Evolutionary conservation across 2,797 vertebrate genomes (phyloP).

Genomic region (Coendou prehensilis): DNA sequence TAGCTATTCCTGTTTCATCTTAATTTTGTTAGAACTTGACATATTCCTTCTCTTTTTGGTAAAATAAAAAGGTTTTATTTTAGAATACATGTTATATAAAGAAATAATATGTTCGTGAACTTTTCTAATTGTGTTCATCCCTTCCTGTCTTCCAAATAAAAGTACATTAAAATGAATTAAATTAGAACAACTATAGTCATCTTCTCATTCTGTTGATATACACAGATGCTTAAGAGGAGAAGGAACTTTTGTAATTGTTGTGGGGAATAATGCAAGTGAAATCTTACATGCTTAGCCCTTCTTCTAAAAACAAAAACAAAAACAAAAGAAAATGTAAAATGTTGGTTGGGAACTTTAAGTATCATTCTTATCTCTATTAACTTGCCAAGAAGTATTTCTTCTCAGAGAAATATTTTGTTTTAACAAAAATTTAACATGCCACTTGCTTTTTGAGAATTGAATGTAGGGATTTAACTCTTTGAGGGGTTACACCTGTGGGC

Average conservation of each 20-base stretch:
- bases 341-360: neutral
- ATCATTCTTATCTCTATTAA: neutral
- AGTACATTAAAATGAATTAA: neutral
- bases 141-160: neutral
- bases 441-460: neutral
- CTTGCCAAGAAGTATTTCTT: neutral
- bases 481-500: conserved; percentile 75
- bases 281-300: conserved; percentile 13
- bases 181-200: neutral
- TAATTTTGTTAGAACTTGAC: conserved; percentile 71
- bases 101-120: neutral
- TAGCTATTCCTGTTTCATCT: conserved; percentile 80
- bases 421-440: neutral
- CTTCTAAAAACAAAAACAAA: neutral
- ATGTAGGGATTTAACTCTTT: conserved; percentile 73
- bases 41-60: conserved; percentile 77
- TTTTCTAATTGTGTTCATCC: conserved; percentile 16
- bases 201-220: neutral
- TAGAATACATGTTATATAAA: conserved; percentile 73
- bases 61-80: conserved; percentile 71
- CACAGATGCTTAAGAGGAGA: neutral
- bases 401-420: conserved; percentile 38
- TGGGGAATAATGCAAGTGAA: conserved; percentile 64
- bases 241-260: neutral
- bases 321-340: neutral